Evolutionary conservation across 2,797 vertebrate genomes (phyloP).

Genomic region (Philypnodon macrostomus): DNA sequence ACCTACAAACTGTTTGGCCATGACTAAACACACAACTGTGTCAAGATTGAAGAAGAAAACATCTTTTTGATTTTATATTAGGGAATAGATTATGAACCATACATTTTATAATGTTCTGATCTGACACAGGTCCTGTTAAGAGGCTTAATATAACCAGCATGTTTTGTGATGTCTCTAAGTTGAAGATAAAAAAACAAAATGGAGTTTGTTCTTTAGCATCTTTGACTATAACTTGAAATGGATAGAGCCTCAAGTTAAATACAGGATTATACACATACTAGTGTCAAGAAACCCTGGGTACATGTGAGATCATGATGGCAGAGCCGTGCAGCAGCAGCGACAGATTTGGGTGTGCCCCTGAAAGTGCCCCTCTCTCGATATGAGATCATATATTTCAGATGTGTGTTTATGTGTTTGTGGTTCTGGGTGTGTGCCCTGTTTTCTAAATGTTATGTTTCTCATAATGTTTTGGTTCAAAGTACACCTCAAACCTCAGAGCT

Average conservation of each 20-base stretch:
- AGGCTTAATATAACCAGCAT: constrained; percentile 22
- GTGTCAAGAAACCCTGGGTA: no score
- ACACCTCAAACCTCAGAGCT: constrained; percentile 69
- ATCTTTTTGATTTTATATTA: constrained; percentile 26
- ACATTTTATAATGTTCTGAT: constrained; percentile 38
- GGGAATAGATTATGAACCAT: constrained; percentile 37
- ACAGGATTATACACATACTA: not conserved
- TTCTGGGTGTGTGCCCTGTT: constrained; percentile 78
- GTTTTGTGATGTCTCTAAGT: no score
- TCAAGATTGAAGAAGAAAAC: constrained; percentile 36
- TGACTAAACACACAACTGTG: constrained; percentile 18
- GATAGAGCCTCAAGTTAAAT: not conserved
- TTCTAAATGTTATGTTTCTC: constrained; percentile 71
- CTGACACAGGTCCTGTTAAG: constrained; percentile 29
- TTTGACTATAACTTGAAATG: no score
- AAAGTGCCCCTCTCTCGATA: constrained; percentile 63
- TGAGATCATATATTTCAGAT: constrained; percentile 77
- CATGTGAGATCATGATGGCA: constrained; percentile 61
- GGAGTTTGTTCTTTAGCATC: no score
- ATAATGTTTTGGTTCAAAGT: constrained; percentile 68
- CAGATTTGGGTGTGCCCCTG: constrained; percentile 71
- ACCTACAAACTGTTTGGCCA: constrained; percentile 47
- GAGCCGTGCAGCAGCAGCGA: constrained; percentile 35
- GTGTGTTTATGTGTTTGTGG: constrained; percentile 78
- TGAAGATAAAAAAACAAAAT: constrained; percentile 1